These are phyloP conservation scores for Gobionotothen gibberifrons DNA, from an alignment of 2,797 vertebrate genomes.

Conservation along the genomic window DNA sequence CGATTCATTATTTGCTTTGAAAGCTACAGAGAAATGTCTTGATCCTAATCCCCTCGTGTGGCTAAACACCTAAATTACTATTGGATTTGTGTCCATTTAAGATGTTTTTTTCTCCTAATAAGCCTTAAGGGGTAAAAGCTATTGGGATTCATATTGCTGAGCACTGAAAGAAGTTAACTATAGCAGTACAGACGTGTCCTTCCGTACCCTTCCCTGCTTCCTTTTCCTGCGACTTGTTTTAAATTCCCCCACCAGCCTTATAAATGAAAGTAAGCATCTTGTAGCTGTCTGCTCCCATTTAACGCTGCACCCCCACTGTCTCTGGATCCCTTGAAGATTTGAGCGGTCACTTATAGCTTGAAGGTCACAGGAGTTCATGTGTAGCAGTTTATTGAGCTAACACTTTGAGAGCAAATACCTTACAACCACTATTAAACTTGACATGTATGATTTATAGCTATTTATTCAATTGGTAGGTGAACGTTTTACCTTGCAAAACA, in stretches of 20 bases:
- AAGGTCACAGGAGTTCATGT: constrained; percentile 50
- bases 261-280: constrained; percentile 39
- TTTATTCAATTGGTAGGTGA: neutral
- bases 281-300: constrained; percentile 33
- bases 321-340: constrained; percentile 32
- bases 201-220: constrained; percentile 55
- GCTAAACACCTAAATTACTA: constrained; percentile 69
- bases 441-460: neutral
- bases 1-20: constrained; percentile 55
- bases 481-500: neutral
- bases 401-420: neutral
- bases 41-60: constrained; percentile 61
- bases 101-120: constrained; percentile 52
- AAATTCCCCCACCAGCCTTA: constrained; percentile 26
- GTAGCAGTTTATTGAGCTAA: constrained; percentile 11
- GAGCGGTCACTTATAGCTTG: constrained; percentile 21
- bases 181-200: constrained; percentile 46
- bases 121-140: constrained; percentile 30
- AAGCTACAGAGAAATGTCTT: constrained; percentile 46
- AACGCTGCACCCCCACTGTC: constrained; percentile 16
- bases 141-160: constrained; percentile 15
- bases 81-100: constrained; percentile 67
- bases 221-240: constrained; percentile 21
- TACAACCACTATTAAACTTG: neutral
- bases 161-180: constrained; percentile 46